Conservation (phyloP, 2,888 invertebrate species). For the Machimus rusticus region DNA sequence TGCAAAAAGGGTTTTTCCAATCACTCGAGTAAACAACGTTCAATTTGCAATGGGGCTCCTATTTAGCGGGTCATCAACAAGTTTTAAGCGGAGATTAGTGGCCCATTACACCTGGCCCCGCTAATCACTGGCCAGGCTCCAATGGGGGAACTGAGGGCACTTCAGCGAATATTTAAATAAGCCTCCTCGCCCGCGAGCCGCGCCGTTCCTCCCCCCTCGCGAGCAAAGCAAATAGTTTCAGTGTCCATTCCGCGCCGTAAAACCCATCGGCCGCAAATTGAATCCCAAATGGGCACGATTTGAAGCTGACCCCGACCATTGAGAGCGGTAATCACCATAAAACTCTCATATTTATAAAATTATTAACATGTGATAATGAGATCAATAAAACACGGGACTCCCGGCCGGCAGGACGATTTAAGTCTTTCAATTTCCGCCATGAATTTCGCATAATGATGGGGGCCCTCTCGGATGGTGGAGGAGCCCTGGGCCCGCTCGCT, state of each 20-base stretch:
- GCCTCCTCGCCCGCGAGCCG: background rate
- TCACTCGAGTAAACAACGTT: background rate
- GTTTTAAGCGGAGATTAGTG: background rate
- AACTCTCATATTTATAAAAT: conserved; percentile 39
- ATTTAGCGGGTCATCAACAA: background rate
- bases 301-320: conserved; percentile 31
- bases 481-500: background rate
- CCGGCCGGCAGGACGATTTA: conserved; percentile 34
- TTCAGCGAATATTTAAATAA: background rate
- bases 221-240: background rate
- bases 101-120: background rate
- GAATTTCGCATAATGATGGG: conserved; percentile 37
- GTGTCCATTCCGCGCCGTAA: background rate
- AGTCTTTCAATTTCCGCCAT: conserved; percentile 41
- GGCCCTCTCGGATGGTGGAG: conserved; percentile 5
- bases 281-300: conserved; percentile 23
- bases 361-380: conserved; percentile 41
- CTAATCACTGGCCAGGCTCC: background rate
- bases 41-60: background rate
- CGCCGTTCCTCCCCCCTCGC: background rate
- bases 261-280: conserved; percentile 13
- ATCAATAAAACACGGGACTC: conserved; percentile 33
- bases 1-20: background rate
- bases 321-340: conserved; percentile 28
- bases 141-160: background rate